Base-by-base conservation (phyloP, 2,888 invertebrate genomes). In the Priocnemis perturbator region DNA sequence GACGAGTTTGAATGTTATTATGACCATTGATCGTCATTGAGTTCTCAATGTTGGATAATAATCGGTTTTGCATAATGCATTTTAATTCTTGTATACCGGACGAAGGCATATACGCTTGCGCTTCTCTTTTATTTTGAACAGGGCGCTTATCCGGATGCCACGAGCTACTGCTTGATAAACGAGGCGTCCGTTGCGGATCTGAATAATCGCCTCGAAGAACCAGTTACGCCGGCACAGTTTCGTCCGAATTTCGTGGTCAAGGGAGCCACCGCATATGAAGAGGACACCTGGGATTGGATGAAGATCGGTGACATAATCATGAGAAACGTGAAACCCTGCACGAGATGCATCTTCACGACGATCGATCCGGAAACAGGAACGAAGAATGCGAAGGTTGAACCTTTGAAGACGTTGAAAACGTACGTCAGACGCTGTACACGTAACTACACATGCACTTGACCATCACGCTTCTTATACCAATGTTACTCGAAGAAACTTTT, bases 271-370 rank as follows among this genome's bases (percentile, higher is more conserved):
- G 87, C 93, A 0, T 93, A 91, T 79, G 93, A 91, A 1, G 94
- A 95, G 87, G 95, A 95, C 80, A 87, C 90, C 5, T 95, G 95
- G 94, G 91, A 92, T 64, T 95, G 93, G 90, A 86, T 95, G 3
- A 93, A 92, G 85, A 93, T 95, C 63, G 94, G 94, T 5, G 89
- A 92, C 4, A 91, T 91, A 14, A 81, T 93, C 58, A 93, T 94
- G 81, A 91, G 93, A 83, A 91, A 92, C 69, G 88, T 93, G 20
- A 93, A 93, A 83, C 93, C 93, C 0, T 94, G 94, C 82, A 91
- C 91, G 0, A 92, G 94, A 91, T 95, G 95, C 83, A 89, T 94
- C n/a, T 84, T 95, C 70, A 93, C 94, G 0, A 94, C 94, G 0
- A 91, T 95, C 0, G 92, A 95, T 85, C 93, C 93, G 0, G 91